Percentiles rank a stretch among this genome's conserved stretches.
These are phyloP conservation scores for Atopsyche davidsoni DNA, from an alignment of 1,140 invertebrate genomes.

Conservation along the genomic window DNA sequence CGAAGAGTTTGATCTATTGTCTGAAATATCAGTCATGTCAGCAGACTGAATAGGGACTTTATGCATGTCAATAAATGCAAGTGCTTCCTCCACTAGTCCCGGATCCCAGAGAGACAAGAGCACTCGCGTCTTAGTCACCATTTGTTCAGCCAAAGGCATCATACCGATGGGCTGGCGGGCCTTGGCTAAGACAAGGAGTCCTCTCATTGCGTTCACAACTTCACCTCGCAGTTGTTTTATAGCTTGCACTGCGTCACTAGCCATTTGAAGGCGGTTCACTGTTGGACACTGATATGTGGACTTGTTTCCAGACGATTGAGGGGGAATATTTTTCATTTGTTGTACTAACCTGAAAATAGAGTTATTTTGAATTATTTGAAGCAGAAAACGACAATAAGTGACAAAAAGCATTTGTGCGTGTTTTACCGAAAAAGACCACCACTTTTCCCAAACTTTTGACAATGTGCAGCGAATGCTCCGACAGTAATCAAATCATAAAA, in stretches of 20 bases:
- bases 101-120: slow-evolving; percentile 78
- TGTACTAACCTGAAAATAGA: slow-evolving; percentile 61
- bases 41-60: slow-evolving; percentile 39
- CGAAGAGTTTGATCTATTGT: slow-evolving; percentile 1
- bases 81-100: slow-evolving; percentile 74
- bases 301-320: slow-evolving; percentile 9
- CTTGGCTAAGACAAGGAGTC: slow-evolving; percentile 64
- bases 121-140: slow-evolving; percentile 70
- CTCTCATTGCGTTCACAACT: slow-evolving; percentile 71
- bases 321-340: slow-evolving; percentile 70
- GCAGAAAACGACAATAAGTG: not conserved
- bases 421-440: slow-evolving; percentile 78
- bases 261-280: slow-evolving; percentile 69
- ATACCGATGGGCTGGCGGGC: slow-evolving; percentile 66
- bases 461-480: slow-evolving; percentile 87
- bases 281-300: slow-evolving; percentile 46
- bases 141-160: slow-evolving; percentile 71
- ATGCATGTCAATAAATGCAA: slow-evolving; percentile 74
- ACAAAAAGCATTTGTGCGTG: not conserved
- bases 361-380: slow-evolving; percentile 9
- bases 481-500: slow-evolving; percentile 87
- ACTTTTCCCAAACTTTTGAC: slow-evolving; percentile 76
- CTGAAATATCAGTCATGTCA: slow-evolving; percentile 14
- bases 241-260: slow-evolving; percentile 73
- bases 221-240: slow-evolving; percentile 71